Percentiles rank a stretch among this genome's conserved stretches.
phyloP scores from a whole-genome alignment of 2,113 vertebrate species.

The Lepisosteus oculatus region DNA sequence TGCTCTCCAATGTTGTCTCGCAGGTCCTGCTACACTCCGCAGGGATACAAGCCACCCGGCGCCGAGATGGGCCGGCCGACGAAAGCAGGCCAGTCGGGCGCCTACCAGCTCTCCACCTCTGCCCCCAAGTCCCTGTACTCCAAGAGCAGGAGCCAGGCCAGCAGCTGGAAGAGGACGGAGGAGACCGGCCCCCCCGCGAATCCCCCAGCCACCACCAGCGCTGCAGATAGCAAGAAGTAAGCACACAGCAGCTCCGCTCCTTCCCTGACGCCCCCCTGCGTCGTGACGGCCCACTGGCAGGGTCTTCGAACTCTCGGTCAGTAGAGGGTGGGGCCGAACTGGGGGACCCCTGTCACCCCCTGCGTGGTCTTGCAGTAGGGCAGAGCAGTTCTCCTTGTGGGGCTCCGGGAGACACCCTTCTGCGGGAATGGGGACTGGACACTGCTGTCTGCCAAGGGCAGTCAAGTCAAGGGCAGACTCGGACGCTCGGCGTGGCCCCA shows the following conservation, averaged over 20 bases:
- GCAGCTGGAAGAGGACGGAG: slow-evolving; percentile 63
- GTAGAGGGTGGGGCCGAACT: no score
- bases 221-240: slow-evolving; percentile 59
- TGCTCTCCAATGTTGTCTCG: not conserved
- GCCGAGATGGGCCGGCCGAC: slow-evolving; percentile 58
- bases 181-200: slow-evolving; percentile 44
- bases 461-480: no score
- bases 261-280: no score
- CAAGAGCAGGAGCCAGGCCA: slow-evolving; percentile 62
- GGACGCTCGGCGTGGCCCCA: no score
- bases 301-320: no score
- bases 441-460: no score
- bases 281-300: no score
- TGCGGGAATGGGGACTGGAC: no score
- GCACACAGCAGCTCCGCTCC: not conserved
- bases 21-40: slow-evolving; percentile 68
- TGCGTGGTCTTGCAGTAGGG: no score
- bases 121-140: slow-evolving; percentile 78
- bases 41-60: slow-evolving; percentile 70
- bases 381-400: no score
- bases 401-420: no score
- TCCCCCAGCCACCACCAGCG: slow-evolving; percentile 30
- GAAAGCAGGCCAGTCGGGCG: slow-evolving; percentile 56
- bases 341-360: no score
- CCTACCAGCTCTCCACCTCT: slow-evolving; percentile 75